Evolutionary conservation across 1,140 invertebrate genomes (phyloP).

Genomic region (Bathynomus jamesi): DNA sequence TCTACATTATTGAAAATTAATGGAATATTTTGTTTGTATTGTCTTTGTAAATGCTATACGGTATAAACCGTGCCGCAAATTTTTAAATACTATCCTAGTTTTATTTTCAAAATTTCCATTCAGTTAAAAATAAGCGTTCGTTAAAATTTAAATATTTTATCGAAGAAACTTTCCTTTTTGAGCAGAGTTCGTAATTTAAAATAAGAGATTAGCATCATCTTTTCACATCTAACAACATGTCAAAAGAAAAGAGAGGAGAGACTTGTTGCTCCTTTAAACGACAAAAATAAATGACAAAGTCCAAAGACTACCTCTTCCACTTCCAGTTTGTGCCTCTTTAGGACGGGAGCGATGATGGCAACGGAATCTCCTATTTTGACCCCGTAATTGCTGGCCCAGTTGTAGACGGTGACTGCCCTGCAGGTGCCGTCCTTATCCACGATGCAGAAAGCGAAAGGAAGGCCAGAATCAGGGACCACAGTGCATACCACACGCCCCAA

Average conservation of each 20-base stretch:
- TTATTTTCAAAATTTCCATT: background rate
- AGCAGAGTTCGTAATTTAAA: no score
- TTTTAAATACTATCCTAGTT: background rate
- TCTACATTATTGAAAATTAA: background rate
- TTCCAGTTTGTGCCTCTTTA: slow-evolving; percentile 42
- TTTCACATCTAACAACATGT: no score
- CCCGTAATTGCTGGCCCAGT: slow-evolving; percentile 68
- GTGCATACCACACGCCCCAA: slow-evolving; percentile 36
- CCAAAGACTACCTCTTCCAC: slow-evolving; percentile 41
- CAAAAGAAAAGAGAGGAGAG: no score
- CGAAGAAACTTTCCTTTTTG: no score
- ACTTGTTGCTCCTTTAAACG: no score
- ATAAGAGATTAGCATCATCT: no score
- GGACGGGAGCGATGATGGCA: slow-evolving; percentile 64
- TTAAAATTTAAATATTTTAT: no score
- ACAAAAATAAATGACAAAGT: no score
- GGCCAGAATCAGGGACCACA: slow-evolving; percentile 34
- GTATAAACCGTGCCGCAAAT: background rate
- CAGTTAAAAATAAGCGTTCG: background rate
- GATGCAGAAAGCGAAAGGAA: slow-evolving; percentile 59
- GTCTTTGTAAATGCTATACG: background rate
- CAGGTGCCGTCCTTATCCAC: slow-evolving; percentile 63
- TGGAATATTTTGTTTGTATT: background rate
- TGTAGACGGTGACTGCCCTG: slow-evolving; percentile 69
- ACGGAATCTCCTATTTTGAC: slow-evolving; percentile 77